Conservation (phyloP, 2,113 vertebrate genomes). For the Chaenogobius annularis region DNA sequence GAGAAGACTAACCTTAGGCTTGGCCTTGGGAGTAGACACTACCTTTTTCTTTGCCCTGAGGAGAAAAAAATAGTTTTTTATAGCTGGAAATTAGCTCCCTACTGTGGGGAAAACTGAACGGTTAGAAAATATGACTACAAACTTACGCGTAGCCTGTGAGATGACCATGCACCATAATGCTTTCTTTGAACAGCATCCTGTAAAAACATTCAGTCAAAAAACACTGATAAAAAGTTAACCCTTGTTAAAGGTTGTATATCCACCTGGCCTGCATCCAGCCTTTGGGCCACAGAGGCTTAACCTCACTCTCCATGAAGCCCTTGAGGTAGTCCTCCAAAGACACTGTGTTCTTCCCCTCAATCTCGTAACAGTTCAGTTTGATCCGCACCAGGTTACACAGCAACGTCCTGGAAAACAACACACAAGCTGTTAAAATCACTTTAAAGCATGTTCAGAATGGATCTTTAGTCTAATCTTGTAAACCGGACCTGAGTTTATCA, state of each 20-base stretch:
- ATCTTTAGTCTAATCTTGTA: neutral
- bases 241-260: constrained; percentile 6
- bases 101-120: neutral
- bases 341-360: constrained; percentile 90
- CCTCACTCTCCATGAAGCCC: constrained; percentile 96
- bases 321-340: constrained; percentile 98
- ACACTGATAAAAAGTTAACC: neutral
- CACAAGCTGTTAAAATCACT: neutral
- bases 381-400: constrained; percentile 95
- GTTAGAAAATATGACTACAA: neutral
- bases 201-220: constrained; percentile 4
- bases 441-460: neutral
- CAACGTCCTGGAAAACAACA: constrained; percentile 78
- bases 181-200: constrained; percentile 98
- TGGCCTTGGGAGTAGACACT: constrained; percentile 86
- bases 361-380: constrained; percentile 95
- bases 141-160: constrained; percentile 96
- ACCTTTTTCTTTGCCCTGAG: constrained; percentile 93
- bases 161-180: constrained; percentile 90
- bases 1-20: constrained; percentile 83
- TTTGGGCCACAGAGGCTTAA: constrained; percentile 98
- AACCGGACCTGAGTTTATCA: constrained; percentile 88
- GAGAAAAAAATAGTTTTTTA: constrained; percentile 8
- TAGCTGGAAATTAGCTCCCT: neutral
- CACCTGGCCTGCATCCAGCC: constrained; percentile 98